Percentiles rank a stretch among this genome's conserved stretches.
phyloP scores from a whole-genome alignment of 2,113 vertebrate genomes.

The Pimephales promelas region DNA sequence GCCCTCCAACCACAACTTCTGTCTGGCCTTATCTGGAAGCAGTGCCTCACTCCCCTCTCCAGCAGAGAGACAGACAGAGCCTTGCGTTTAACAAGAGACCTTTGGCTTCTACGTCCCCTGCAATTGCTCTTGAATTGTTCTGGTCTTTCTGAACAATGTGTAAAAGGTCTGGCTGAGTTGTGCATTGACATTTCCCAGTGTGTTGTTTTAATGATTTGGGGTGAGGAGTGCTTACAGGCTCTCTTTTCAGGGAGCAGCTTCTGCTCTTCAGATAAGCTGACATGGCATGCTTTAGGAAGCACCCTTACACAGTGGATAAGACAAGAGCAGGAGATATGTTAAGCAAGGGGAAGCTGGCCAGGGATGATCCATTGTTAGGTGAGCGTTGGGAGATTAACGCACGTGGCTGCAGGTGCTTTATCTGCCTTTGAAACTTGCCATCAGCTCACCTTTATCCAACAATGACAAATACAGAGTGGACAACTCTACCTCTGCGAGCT shows the following conservation, averaged over 20 bases:
- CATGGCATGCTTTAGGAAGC: slow-evolving; percentile 48
- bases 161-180: background rate
- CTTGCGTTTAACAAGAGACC: slow-evolving; percentile 34
- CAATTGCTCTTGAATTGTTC: slow-evolving; percentile 32
- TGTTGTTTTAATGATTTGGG: slow-evolving; percentile 63
- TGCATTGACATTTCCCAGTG: slow-evolving; percentile 59
- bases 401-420: slow-evolving; percentile 44
- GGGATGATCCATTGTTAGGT: slow-evolving; percentile 46
- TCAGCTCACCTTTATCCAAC: slow-evolving; percentile 52
- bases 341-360: slow-evolving; percentile 42
- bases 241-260: slow-evolving; percentile 36
- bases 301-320: slow-evolving; percentile 48
- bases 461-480: slow-evolving; percentile 43
- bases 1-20: slow-evolving; percentile 30
- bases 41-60: background rate
- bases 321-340: slow-evolving; percentile 53
- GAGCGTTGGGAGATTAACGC: slow-evolving; percentile 46
- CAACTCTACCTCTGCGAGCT: slow-evolving; percentile 14
- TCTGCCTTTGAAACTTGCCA: slow-evolving; percentile 51
- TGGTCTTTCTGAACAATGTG: slow-evolving; percentile 16
- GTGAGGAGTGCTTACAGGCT: slow-evolving; percentile 52
- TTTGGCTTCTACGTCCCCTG: slow-evolving; percentile 17
- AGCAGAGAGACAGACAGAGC: slow-evolving; percentile 15
- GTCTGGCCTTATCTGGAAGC: slow-evolving; percentile 26
- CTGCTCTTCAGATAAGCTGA: slow-evolving; percentile 62